Conservation (phyloP, 2,113 vertebrate species). For the Origma solitaria region DNA sequence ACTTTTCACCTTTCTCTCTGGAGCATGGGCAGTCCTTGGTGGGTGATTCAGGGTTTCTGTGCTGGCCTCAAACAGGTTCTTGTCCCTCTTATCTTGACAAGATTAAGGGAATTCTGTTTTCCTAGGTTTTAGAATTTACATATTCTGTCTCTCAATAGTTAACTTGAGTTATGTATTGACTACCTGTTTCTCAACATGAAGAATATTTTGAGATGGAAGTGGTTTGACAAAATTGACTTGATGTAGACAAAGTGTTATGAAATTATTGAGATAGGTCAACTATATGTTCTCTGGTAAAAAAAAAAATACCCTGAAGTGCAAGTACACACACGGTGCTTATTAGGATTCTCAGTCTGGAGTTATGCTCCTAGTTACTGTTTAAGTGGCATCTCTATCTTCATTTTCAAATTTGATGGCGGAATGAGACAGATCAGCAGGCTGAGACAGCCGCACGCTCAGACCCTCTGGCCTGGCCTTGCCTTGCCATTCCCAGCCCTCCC, state of each 20-base stretch:
- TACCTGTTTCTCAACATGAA: too few species aligned
- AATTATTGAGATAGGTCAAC: not conserved
- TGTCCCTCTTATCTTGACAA: too few species aligned
- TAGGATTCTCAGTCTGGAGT: not conserved
- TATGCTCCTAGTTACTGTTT: not conserved
- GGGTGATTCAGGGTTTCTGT: too few species aligned
- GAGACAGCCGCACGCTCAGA: rapidly evolving
- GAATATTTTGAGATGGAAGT: not conserved
- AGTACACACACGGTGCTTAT: not conserved
- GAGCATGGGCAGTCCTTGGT: too few species aligned
- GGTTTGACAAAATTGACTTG: not conserved
- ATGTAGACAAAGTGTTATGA: not conserved
- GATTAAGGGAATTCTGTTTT: too few species aligned
- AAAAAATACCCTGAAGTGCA: rapidly evolving
- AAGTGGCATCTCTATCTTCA: not conserved
- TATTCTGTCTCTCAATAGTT: too few species aligned
- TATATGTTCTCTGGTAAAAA: not conserved
- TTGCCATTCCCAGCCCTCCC: not conserved
- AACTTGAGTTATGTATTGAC: too few species aligned
- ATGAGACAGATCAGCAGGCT: not conserved
- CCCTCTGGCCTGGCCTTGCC: too few species aligned
- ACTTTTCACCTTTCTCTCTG: too few species aligned
- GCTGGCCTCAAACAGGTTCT: too few species aligned
- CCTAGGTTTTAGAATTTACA: too few species aligned
- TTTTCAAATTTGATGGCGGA: not conserved